Evolutionary conservation across 1,140 invertebrate species (phyloP).

Genomic region (Drosophila sucinea): DNA sequence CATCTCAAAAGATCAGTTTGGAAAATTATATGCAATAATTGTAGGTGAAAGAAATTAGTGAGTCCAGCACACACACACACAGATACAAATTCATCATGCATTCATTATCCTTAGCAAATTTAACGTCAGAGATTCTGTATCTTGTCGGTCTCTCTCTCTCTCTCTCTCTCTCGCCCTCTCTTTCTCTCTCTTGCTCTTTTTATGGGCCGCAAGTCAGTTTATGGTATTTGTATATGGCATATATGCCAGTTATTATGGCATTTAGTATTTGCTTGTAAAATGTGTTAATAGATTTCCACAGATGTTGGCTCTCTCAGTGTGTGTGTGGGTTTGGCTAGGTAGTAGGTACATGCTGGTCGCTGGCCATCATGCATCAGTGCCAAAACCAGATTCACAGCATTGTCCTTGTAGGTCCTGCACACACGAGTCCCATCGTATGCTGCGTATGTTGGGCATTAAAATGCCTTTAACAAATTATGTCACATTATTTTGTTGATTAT

Average conservation of each 20-base stretch:
- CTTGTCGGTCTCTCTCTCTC: slow-evolving; percentile 31
- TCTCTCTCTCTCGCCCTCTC: too few species aligned
- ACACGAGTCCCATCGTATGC: neutral
- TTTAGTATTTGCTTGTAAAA: slow-evolving; percentile 76
- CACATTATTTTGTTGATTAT: slow-evolving; percentile 57
- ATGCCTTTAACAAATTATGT: slow-evolving; percentile 64
- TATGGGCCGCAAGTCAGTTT: slow-evolving; percentile 68
- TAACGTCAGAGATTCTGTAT: slow-evolving; percentile 1
- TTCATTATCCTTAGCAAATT: slow-evolving; percentile 18
- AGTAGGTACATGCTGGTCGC: neutral
- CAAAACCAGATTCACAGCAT: neutral
- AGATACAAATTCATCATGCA: neutral
- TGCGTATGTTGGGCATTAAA: slow-evolving; percentile 42
- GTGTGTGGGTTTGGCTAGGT: neutral
- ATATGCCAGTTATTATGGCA: slow-evolving; percentile 45
- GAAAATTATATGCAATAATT: slow-evolving; percentile 17
- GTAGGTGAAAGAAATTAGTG: slow-evolving; percentile 5
- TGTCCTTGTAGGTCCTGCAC: neutral
- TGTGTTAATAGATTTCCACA: slow-evolving; percentile 73
- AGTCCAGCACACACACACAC: neutral
- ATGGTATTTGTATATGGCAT: slow-evolving; percentile 63
- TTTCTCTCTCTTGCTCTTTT: slow-evolving; percentile 22
- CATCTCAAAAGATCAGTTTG: slow-evolving; percentile 27
- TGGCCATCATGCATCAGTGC: slow-evolving; percentile 14
- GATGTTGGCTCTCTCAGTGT: slow-evolving; percentile 20